Evolutionary conservation across 2,888 invertebrate species (phyloP), one percentile per base, ranked within the genome.

Genomic region (Caenorhabditis sulstoni): DNA sequence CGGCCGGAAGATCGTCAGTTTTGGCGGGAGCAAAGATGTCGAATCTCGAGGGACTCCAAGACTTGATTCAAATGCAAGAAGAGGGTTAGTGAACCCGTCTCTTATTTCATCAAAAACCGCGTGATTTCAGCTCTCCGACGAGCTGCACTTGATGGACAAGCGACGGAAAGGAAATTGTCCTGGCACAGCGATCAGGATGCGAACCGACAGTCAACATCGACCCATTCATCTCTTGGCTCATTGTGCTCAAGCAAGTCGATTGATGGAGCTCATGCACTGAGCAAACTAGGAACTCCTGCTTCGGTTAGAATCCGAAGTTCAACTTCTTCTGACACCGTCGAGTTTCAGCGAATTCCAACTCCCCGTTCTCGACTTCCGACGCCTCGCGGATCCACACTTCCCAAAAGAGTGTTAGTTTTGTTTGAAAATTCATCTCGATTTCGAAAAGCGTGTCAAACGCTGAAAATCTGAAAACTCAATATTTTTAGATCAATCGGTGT

Each of bases 51-150:
- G 74, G 79, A 65, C 45, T 79, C 14, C 79, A 79, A 29, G 68
- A 74, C 23, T 70, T 79, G 79, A 74, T 79, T 29, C 68, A 68
- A 18, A 68, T 68, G 74, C 79, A 79, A 50, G 79, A 79, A 41
- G 79, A 79, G 20, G 79, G 79, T 79, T 7, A 29, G 29, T 29
- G 29, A 29, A 29, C 7, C 16, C 14, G 41, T 41, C 41, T 2
- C 14, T 41, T 14, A 8, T 11, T 41, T 29, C 29, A 29, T 29
- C 29, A 7, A 7, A 29, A 29, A 29, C 29, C 29, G 29, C 29
- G 4, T 29, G 29, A 29, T 29, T 79, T 16, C 62, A 79, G 79
- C 79, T 14, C 68, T 79, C 7, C 73, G 79, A 8, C 57, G 64
- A 20, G 79, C 79, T 3, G 79, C 71, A 9, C 58, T 71, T 7